These are phyloP conservation scores for Picus viridis DNA, from an alignment of 2,797 vertebrate genomes.

Conservation along the genomic window DNA sequence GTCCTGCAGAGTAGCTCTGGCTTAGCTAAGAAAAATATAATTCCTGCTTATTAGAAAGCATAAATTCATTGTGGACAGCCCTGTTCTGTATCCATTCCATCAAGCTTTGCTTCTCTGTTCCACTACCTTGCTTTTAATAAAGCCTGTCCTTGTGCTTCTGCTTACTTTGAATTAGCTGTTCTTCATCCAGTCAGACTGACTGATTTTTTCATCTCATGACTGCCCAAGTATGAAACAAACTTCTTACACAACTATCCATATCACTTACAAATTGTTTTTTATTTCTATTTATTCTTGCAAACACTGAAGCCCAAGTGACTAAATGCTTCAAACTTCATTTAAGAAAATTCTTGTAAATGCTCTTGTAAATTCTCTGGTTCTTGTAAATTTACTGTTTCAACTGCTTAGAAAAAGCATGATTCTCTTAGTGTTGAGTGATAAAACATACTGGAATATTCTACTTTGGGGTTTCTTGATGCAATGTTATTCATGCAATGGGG, in stretches of 20 bases:
- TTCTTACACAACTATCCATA: constrained; percentile 47
- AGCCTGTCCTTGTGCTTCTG: constrained; percentile 27
- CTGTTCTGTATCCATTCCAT: neutral
- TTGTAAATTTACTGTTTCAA: neutral
- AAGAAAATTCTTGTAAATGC: neutral
- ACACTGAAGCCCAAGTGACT: constrained; percentile 9
- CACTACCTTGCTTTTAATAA: constrained; percentile 47
- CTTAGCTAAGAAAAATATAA: neutral
- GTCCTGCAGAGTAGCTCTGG: neutral
- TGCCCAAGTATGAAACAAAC: constrained; percentile 53
- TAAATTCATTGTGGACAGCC: neutral
- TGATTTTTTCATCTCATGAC: constrained; percentile 49
- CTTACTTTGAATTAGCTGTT: constrained; percentile 57
- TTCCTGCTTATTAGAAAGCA: constrained; percentile 20
- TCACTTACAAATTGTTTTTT: constrained; percentile 54
- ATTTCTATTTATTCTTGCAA: constrained; percentile 68
- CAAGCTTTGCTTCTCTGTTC: constrained; percentile 59
- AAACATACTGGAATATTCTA: neutral
- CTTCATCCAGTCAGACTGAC: constrained; percentile 33
- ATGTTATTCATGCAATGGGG: neutral
- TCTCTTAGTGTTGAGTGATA: neutral
- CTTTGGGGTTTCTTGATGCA: fast-evolving
- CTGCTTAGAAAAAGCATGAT: neutral
- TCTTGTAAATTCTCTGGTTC: neutral
- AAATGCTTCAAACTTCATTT: neutral